A percentile compares a stretch with the other conserved stretches of the same genome.
Conservation (phyloP, 2,888 invertebrate species). For the Patella depressa region DNA sequence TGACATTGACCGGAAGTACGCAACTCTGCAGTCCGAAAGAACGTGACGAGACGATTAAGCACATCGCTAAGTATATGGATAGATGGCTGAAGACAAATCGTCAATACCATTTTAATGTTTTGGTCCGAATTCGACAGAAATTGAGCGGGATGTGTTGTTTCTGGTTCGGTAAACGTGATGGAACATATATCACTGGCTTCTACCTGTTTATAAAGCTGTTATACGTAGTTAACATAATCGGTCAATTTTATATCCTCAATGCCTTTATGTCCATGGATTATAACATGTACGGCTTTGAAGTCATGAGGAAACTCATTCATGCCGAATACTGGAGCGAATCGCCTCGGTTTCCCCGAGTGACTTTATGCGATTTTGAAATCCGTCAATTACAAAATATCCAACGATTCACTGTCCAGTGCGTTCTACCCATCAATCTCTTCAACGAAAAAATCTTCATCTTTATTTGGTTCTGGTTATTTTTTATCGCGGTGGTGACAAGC, state of each 20-base stretch:
- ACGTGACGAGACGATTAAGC: conserved; percentile 49
- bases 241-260: conserved; percentile 66
- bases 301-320: conserved; percentile 46
- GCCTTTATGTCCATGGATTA: conserved; percentile 62
- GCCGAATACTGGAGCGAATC: conserved; percentile 50
- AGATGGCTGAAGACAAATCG: conserved; percentile 58
- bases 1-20: conserved; percentile 56
- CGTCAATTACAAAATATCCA: conserved; percentile 55
- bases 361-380: conserved; percentile 56
- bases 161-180: conserved; percentile 60
- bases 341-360: conserved; percentile 53
- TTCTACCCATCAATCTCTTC: conserved; percentile 59
- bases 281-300: conserved; percentile 60
- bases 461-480: conserved; percentile 60
- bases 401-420: conserved; percentile 56
- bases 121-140: conserved; percentile 51
- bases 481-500: conserved; percentile 48
- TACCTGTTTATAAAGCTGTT: conserved; percentile 62
- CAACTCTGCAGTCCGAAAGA: conserved; percentile 52
- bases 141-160: conserved; percentile 50
- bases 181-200: conserved; percentile 62
- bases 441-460: conserved; percentile 62
- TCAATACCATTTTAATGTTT: conserved; percentile 54
- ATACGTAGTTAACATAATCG: conserved; percentile 62
- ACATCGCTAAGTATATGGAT: conserved; percentile 55